These are phyloP conservation scores for Zootermopsis nevadensis DNA, from an alignment of 2,888 invertebrate species.

Conservation along the genomic window DNA sequence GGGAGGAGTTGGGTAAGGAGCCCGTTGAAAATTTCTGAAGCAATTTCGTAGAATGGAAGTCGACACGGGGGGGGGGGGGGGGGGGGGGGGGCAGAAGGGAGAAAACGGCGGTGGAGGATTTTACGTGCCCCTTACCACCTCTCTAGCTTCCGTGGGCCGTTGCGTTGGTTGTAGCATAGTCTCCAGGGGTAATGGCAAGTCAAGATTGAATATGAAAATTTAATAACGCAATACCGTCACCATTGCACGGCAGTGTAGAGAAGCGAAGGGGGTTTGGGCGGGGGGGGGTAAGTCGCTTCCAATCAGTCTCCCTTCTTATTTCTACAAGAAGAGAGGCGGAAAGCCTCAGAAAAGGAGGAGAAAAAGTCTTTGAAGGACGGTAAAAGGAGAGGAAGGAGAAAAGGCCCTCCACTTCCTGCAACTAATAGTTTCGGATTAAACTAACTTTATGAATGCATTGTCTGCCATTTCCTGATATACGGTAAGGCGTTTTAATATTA, in stretches of 20 bases:
- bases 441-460: background rate
- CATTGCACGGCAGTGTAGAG: background rate
- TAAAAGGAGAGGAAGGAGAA: background rate
- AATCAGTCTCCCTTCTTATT: conserved; percentile 40
- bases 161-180: conserved; percentile 35
- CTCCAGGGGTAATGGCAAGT: conserved; percentile 54
- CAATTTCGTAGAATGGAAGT: conserved; percentile 37
- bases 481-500: too few species aligned
- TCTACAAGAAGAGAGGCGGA: background rate
- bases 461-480: too few species aligned
- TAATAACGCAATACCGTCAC: conserved; percentile 71
- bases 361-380: background rate
- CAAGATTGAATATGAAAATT: conserved; percentile 86
- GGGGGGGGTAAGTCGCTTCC: conserved; percentile 40
- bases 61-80: background rate
- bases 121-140: conserved; percentile 26
- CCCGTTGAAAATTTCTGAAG: conserved; percentile 40
- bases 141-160: conserved; percentile 10
- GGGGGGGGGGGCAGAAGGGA: conserved; percentile 16
- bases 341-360: background rate
- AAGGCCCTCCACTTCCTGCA: background rate
- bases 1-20: background rate
- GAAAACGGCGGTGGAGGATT: conserved; percentile 7
- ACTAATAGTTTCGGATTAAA: background rate
- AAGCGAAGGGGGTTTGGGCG: conserved; percentile 15